These are phyloP conservation scores for Propithecus perrieri DNA, from an alignment of 2,797 vertebrate species.

Conservation along the genomic window DNA sequence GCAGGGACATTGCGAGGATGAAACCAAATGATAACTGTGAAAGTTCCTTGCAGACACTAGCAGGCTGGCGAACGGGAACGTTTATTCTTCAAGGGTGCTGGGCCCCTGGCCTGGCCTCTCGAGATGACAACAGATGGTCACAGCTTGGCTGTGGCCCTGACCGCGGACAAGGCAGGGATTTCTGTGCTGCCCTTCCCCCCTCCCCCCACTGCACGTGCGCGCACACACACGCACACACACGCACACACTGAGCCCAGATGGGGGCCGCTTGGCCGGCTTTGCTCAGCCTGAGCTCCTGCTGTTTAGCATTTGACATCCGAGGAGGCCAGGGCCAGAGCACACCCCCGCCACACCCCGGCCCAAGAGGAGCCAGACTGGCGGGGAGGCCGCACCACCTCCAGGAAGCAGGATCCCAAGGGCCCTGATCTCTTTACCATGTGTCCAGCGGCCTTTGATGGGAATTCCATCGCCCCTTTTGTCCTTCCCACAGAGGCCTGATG, in stretches of 20 bases:
- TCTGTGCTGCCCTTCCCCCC: constrained; percentile 57
- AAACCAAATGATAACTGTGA: not conserved
- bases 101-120: constrained; percentile 57
- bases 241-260: constrained; percentile 82
- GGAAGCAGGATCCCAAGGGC: constrained; percentile 62
- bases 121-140: constrained; percentile 69
- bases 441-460: constrained; percentile 75
- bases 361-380: constrained; percentile 63
- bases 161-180: constrained; percentile 62
- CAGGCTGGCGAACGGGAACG: not conserved
- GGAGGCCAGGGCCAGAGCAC: constrained; percentile 60
- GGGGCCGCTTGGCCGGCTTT: constrained; percentile 76
- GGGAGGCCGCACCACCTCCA: constrained; percentile 50
- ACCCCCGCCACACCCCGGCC: not conserved
- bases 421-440: constrained; percentile 83
- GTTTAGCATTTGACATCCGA: constrained; percentile 94
- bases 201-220: not conserved
- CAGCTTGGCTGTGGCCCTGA: constrained; percentile 74
- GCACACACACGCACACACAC: accelerated
- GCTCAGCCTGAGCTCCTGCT: constrained; percentile 89
- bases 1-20: not conserved
- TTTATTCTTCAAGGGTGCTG: constrained; percentile 38
- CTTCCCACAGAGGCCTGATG: constrained; percentile 13
- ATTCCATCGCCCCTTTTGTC: constrained; percentile 76
- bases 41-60: constrained; percentile 11